Evolutionary conservation across 2,888 invertebrate species (phyloP).

Genomic region (Apotomis capreana): DNA sequence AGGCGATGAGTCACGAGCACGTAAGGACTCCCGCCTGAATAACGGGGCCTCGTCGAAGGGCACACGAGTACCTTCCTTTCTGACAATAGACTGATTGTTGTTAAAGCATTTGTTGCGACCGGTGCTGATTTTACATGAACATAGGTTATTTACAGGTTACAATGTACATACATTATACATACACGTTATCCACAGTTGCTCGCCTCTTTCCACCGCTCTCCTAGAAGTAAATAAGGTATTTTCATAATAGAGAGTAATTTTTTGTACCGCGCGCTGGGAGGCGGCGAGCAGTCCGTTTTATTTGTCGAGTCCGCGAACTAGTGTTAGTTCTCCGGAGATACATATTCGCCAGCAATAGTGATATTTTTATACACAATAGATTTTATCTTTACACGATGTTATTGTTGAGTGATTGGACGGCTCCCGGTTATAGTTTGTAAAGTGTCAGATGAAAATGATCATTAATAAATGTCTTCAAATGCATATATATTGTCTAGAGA

Average conservation of each 20-base stretch:
- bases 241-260: conserved; percentile 75
- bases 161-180: conserved; percentile 75
- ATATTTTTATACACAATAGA: conserved; percentile 83
- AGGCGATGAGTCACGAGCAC: conserved; percentile 43
- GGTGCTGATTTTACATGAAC: conserved; percentile 80
- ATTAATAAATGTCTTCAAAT: conserved; percentile 63
- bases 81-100: conserved; percentile 83
- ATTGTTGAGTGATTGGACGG: conserved; percentile 81
- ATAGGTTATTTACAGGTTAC: conserved; percentile 83
- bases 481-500: conserved; percentile 57
- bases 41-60: conserved; percentile 66
- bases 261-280: conserved; percentile 70
- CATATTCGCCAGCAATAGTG: conserved; percentile 70
- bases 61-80: conserved; percentile 76
- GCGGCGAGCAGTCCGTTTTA: conserved; percentile 67
- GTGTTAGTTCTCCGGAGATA: conserved; percentile 50
- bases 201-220: conserved; percentile 63
- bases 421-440: conserved; percentile 82
- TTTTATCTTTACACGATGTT: conserved; percentile 81
- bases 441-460: conserved; percentile 65
- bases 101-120: conserved; percentile 81
- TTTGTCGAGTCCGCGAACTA: conserved; percentile 66
- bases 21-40: conserved; percentile 52
- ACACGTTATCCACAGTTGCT: conserved; percentile 69
- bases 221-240: conserved; percentile 67